Evolutionary conservation across 2,797 vertebrate genomes (phyloP), one percentile per base, ranked within the genome.

Genomic region (Echeneis naucrates): DNA sequence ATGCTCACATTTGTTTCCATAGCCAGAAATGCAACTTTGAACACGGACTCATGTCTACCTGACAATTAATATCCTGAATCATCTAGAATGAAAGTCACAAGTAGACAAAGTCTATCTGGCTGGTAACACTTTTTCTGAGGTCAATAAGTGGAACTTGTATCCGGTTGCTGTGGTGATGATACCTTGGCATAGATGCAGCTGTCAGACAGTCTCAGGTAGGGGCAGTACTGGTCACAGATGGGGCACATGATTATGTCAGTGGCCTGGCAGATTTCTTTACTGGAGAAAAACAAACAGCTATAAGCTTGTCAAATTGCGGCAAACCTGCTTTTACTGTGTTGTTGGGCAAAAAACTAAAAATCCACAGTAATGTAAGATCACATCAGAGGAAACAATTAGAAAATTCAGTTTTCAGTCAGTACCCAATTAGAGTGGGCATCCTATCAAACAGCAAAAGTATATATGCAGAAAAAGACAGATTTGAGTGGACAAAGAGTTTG

Each of bases 131-230:
- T 63, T 38, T 32, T 37, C 19, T 19, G 1, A 16, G 24, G 17
- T 38, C n/a, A 47, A 3, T 3, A 26, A 19, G 30, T 23, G 11
- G 37, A 47, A 70, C 27, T 24, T 45, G 24, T 19, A 26, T 37
- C 2, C 27, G 3, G 0, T 4, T 24, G 16, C 13, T 21, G 30
- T n/a, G 48, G 17, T 4, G 37, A 48, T 33, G 4, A 32, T 95
- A 98, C 97, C 96, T 98, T 98, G 90, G 97, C 97, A 37, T 98
- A 97, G 84, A 97, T 93, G 4, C 97, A 98, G 94, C 97, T 98
- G 93, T 98, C 96, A 0, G 97, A 98, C 57, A 98, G 81, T 59
- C 92, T 95, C 95, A 96, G 95, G 93, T 96, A 97, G 14, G 96
- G 96, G 85, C 97, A 98, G 85, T 97, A 96, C 91, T 97, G 95